Conservation (phyloP, 2,888 invertebrate species). For the Latrodectus hesperus region DNA sequence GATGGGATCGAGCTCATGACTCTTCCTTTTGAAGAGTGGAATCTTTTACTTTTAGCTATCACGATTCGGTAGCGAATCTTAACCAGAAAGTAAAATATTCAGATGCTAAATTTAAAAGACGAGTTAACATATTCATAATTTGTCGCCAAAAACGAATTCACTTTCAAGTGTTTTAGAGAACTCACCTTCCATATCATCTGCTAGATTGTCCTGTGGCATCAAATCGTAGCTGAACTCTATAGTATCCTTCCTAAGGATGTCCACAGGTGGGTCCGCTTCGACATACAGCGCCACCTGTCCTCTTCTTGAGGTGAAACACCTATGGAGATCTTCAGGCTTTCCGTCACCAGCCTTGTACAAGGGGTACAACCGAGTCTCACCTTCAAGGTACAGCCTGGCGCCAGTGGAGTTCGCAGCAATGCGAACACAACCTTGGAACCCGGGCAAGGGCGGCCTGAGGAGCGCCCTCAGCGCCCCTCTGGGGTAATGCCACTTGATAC, state of each 20-base stretch:
- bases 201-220: conserved; percentile 72
- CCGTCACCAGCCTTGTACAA: conserved; percentile 78
- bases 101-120: too few species aligned
- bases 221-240: conserved; percentile 84
- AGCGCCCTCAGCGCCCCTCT: conserved; percentile 83
- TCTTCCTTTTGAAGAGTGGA: too few species aligned
- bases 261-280: conserved; percentile 76
- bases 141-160: too few species aligned
- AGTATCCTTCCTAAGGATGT: conserved; percentile 76
- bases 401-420: conserved; percentile 75
- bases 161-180: neutral
- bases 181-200: conserved; percentile 73
- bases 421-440: conserved; percentile 84
- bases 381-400: conserved; percentile 81
- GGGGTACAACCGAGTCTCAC: conserved; percentile 79
- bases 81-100: too few species aligned
- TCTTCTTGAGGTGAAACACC: conserved; percentile 81
- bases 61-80: too few species aligned
- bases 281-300: conserved; percentile 82
- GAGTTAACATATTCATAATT: too few species aligned
- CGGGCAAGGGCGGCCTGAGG: conserved; percentile 77
- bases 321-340: conserved; percentile 72
- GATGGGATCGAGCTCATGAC: too few species aligned
- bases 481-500: conserved; percentile 84
- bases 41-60: too few species aligned